These are phyloP conservation scores for Drosophila eugracilis DNA, from an alignment of 1,140 invertebrate genomes.

Conservation along the genomic window DNA sequence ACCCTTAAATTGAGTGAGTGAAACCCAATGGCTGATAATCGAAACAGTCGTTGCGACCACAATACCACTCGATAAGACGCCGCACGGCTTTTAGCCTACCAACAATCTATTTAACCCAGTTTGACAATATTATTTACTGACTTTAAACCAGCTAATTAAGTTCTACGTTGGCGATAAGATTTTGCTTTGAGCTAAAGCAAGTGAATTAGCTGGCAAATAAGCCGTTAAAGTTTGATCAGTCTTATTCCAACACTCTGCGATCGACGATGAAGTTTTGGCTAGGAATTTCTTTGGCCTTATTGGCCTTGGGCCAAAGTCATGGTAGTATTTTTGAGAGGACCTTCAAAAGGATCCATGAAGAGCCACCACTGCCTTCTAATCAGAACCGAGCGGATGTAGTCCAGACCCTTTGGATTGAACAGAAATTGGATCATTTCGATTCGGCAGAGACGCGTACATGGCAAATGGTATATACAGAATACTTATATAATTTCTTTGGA, in stretches of 20 bases:
- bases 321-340: constrained; percentile 61
- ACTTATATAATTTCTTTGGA: constrained; percentile 9
- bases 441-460: constrained; percentile 88
- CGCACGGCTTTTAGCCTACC: constrained; percentile 26
- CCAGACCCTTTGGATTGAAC: constrained; percentile 76
- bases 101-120: constrained; percentile 32
- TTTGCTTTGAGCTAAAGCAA: constrained; percentile 26
- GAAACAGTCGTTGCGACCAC: constrained; percentile 1
- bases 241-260: constrained; percentile 32
- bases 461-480: constrained; percentile 86
- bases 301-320: constrained; percentile 30
- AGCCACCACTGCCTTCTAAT: constrained; percentile 44
- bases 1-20: constrained; percentile 15
- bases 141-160: constrained; percentile 51
- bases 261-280: constrained; percentile 54
- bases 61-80: constrained; percentile 44
- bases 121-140: constrained; percentile 59
- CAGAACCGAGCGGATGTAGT: constrained; percentile 65
- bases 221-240: constrained; percentile 36
- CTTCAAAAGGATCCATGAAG: constrained; percentile 60
- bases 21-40: constrained; percentile 37
- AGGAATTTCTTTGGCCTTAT: constrained; percentile 34
- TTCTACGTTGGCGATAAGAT: constrained; percentile 55
- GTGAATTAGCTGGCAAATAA: constrained; percentile 31
- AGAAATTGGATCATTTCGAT: constrained; percentile 90